These are phyloP conservation scores for Leuciscus idus DNA, from an alignment of 2,113 vertebrate species.

Conservation along the genomic window DNA sequence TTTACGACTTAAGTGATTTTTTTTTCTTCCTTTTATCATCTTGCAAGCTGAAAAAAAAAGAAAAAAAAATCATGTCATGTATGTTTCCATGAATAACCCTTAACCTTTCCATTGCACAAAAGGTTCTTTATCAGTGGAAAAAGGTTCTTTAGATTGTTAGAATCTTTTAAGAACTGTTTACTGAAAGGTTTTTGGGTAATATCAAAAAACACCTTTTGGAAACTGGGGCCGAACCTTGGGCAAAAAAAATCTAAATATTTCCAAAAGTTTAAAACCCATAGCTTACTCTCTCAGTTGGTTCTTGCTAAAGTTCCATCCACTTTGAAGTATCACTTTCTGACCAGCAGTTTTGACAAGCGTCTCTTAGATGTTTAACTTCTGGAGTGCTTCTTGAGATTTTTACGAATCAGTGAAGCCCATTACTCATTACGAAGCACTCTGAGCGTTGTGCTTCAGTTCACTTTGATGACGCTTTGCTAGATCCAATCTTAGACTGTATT, in stretches of 20 bases:
- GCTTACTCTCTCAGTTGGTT: slow-evolving; percentile 1
- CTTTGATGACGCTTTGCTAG: slow-evolving; percentile 6
- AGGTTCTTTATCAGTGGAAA: neutral
- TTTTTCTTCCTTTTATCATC: neutral
- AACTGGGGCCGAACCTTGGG: neutral
- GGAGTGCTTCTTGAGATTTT: slow-evolving; percentile 14
- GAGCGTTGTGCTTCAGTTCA: slow-evolving; percentile 36
- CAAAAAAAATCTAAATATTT: no score
- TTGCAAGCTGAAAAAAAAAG: neutral
- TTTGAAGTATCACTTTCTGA: slow-evolving; percentile 32
- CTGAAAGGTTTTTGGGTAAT: neutral
- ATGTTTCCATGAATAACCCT: neutral
- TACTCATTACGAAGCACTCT: neutral
- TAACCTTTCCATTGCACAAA: neutral
- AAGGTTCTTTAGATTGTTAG: neutral
- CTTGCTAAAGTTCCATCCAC: neutral
- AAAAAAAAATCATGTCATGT: neutral
- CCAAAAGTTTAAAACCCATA: neutral
- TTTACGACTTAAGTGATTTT: no score
- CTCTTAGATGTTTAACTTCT: neutral
- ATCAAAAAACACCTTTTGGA: neutral
- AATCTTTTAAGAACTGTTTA: neutral
- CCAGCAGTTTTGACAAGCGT: slow-evolving; percentile 16
- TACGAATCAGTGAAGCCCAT: slow-evolving; percentile 30
- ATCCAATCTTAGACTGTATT: neutral